Percentiles rank a stretch among this genome's conserved stretches.
Evolutionary conservation across 2,113 vertebrate genomes (phyloP).

Genomic region (Cisticola juncidis): DNA sequence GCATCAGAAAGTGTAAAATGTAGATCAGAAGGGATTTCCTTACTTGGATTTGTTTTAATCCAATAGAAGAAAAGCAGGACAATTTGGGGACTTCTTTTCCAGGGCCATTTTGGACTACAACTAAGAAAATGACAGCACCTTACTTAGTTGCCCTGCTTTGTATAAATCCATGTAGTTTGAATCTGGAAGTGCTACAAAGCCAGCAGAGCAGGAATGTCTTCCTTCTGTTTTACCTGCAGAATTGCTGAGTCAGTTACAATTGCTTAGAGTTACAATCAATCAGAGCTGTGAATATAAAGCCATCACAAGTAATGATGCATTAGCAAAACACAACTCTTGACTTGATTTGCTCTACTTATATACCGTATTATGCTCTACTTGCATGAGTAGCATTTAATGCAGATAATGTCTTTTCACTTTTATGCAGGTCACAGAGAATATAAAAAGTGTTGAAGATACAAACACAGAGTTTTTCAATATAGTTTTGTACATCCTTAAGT

Average conservation of each 20-base stretch:
- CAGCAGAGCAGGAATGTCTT: neutral
- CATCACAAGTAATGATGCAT: neutral
- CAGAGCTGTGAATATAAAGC: neutral
- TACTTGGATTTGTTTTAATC: neutral
- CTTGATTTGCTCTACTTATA: neutral
- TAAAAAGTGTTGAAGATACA: neutral
- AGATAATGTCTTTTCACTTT: neutral
- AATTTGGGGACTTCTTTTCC: neutral
- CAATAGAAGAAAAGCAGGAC: neutral
- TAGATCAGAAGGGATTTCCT: neutral
- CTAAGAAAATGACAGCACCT: neutral
- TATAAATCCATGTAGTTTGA: neutral
- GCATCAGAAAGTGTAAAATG: neutral
- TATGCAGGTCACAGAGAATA: neutral
- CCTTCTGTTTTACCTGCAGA: neutral
- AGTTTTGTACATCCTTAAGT: neutral
- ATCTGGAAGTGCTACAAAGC: neutral
- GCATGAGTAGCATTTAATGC: neutral
- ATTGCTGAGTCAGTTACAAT: neutral
- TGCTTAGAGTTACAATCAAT: neutral
- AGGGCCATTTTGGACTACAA: neutral
- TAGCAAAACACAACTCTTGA: neutral
- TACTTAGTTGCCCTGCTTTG: neutral
- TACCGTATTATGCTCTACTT: neutral
- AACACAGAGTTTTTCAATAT: neutral